Percentiles rank a stretch among this genome's conserved stretches.
These are phyloP conservation scores for Plotosus lineatus DNA, from an alignment of 2,113 vertebrate species.

Conservation along the genomic window DNA sequence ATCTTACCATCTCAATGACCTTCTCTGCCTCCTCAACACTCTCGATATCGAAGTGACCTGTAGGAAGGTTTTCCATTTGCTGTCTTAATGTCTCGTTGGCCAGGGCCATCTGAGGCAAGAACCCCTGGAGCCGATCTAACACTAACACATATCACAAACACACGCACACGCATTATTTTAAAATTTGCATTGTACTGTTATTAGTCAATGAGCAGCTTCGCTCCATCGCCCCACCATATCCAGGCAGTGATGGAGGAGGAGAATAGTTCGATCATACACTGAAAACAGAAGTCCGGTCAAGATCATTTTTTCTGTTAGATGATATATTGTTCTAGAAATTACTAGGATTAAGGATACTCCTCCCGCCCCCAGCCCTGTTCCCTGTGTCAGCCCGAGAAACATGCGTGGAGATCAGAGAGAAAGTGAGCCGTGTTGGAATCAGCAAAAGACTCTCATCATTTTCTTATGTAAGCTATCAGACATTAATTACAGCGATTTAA, in stretches of 20 bases:
- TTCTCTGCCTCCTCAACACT: constrained; percentile 74
- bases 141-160: constrained; percentile 69
- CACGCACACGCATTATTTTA: neutral
- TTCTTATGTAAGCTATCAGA: too few relatives aligned
- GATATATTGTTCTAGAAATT: too few relatives aligned
- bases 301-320: too few relatives aligned
- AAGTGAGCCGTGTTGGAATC: too few relatives aligned
- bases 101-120: constrained; percentile 86
- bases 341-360: too few relatives aligned
- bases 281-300: too few relatives aligned
- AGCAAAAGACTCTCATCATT: too few relatives aligned
- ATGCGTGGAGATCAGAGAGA: too few relatives aligned
- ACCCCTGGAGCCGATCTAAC: constrained; percentile 82
- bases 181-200: neutral
- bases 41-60: constrained; percentile 84
- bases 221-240: neutral
- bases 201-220: neutral
- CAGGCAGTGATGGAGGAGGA: neutral
- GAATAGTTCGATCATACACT: neutral
- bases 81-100: constrained; percentile 83
- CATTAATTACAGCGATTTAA: too few relatives aligned
- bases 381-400: too few relatives aligned
- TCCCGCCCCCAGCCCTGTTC: too few relatives aligned
- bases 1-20: constrained; percentile 89
- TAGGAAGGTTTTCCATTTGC: constrained; percentile 77